phyloP scores from a whole-genome alignment of 35 echinoderm and acorn worm species.

The Amphiura filiformis region DNA sequence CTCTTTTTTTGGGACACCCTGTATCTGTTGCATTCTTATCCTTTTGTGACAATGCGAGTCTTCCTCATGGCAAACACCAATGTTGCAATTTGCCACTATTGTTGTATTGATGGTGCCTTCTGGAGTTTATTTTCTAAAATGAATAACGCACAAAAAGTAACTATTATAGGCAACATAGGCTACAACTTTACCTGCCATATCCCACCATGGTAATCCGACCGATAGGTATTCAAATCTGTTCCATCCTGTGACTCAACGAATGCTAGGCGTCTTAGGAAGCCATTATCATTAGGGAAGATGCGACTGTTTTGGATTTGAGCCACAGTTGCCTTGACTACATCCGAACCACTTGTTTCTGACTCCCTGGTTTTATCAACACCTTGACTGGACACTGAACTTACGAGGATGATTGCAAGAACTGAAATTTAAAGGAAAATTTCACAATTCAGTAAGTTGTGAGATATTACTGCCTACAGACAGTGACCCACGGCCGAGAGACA shows the following conservation, averaged over 20 bases:
- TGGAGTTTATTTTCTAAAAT: no score
- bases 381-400: neutral
- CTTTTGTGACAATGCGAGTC: no score
- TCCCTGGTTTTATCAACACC: neutral
- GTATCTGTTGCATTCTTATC: no score
- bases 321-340: neutral
- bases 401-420: neutral
- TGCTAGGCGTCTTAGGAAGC: constrained; percentile 12
- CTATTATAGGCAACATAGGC: no score
- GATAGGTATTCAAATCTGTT: neutral
- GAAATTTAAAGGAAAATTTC: neutral
- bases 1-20: no score
- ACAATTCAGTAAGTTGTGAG: no score
- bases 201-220: neutral
- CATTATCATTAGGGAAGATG: constrained; percentile 8
- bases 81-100: no score
- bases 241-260: constrained; percentile 20
- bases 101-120: no score
- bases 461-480: no score
- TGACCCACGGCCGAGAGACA: no score
- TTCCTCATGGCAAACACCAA: neutral
- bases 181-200: constrained; percentile 37
- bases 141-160: no score
- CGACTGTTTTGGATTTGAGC: neutral
- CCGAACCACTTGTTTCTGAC: neutral